phyloP scores from a whole-genome alignment of 2,888 invertebrate genomes.

The Philereme transversata region DNA sequence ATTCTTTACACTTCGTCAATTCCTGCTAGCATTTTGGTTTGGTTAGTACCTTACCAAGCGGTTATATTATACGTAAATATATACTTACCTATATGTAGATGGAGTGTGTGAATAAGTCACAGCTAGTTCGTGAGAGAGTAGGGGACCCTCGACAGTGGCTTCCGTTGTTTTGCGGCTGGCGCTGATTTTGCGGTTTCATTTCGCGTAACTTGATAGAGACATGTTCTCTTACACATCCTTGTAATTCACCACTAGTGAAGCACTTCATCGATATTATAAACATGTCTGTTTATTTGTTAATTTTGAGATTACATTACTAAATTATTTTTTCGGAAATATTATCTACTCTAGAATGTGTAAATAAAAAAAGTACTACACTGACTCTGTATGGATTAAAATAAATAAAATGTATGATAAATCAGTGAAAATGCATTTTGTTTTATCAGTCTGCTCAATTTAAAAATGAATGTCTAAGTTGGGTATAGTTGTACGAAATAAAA shows the following conservation, averaged over 20 bases:
- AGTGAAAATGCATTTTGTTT: no score
- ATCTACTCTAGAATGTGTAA: no score
- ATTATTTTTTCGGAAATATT: neutral
- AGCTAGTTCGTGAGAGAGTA: constrained; percentile 65
- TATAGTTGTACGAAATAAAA: no score
- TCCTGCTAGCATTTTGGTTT: no score
- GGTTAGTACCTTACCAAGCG: no score
- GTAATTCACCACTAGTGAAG: constrained; percentile 53
- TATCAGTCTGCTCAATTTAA: no score
- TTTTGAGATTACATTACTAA: neutral
- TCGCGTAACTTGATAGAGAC: constrained; percentile 81
- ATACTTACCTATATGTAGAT: constrained; percentile 3
- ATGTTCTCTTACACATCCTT: constrained; percentile 71
- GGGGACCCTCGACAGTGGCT: constrained; percentile 66
- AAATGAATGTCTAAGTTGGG: no score
- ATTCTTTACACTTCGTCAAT: no score
- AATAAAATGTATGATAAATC: no score
- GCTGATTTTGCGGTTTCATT: constrained; percentile 82
- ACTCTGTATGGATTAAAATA: no score
- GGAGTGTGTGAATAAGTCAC: constrained; percentile 56
- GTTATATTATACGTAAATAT: neutral
- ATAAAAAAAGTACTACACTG: no score
- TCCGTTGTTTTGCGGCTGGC: constrained; percentile 78
- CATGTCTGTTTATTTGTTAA: neutral
- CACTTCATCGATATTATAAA: constrained; percentile 18